Base-by-base conservation (phyloP, 1,140 invertebrate species). In the Arctopsyche grandis region DNA sequence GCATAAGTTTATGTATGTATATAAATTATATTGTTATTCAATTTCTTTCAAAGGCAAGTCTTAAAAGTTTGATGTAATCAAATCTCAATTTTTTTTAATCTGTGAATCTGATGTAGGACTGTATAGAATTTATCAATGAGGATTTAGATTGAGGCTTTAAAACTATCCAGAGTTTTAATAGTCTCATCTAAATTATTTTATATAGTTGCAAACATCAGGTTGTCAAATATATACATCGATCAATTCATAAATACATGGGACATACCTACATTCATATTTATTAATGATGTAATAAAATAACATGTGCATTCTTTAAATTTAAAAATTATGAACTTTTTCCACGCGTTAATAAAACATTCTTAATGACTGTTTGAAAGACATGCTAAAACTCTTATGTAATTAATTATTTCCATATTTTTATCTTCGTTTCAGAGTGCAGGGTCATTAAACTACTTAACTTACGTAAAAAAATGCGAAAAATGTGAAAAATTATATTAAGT, bases 361-460 rank as follows among this genome's bases (percentile, higher is more conserved):
- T 66, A 66, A 66, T 66, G 63, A 66, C 63, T 66, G 24, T 38
- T 38, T 60, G 58, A 26, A 24, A 66, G 63, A 66, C 21, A 66
- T 29, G 19, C 21, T 66, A 66, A 14, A 66, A 66, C 24, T 38
- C 29, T 66, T 66, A 22, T 22, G 21, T 66, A 26, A 66, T 63
- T 66, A 26, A 66, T 63, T 75, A 75, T 60, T 75, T 29, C 7
- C 29, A 77, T 69, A 16, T n/a, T 77, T 66, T 77, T 29, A 77
- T 82, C 79, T 82, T 82, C 73, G 74, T 82, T 82, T 82, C 79
- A 80, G 80, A 77, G 81, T 82, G 81, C 81, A 82, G 81, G 81
- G 81, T 82, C 81, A 80, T 82, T 82, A 78, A 80, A 80, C 81
- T 82, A 82, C 81, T 82, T 82, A 82, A 82, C 79, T 82, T 82